phyloP scores from a whole-genome alignment of 2,113 vertebrate species.

The Panthera tigris region DNA sequence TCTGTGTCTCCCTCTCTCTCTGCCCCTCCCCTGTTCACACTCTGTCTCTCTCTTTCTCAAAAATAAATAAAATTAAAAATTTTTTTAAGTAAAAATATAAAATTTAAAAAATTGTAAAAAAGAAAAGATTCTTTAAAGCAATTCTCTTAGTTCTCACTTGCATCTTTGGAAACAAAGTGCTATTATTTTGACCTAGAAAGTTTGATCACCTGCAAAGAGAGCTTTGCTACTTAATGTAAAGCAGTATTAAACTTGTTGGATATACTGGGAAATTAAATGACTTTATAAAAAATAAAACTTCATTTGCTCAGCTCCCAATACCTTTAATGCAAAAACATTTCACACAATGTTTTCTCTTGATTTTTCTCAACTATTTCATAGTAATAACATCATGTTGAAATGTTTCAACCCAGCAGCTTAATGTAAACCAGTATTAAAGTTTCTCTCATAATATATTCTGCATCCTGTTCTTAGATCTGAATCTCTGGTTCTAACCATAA shows the following conservation, averaged over 20 bases:
- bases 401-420: neutral
- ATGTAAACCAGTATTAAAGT: neutral
- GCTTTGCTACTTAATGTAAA: neutral
- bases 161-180: neutral
- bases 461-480: neutral
- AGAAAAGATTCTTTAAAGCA: neutral
- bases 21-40: too few species aligned
- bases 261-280: neutral
- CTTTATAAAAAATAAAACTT: constrained; percentile 14
- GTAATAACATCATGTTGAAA: neutral
- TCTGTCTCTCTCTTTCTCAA: too few species aligned
- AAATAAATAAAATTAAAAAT: neutral
- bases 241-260: too few species aligned
- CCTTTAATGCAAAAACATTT: neutral
- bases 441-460: neutral
- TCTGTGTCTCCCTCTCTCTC: too few species aligned
- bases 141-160: neutral
- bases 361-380: neutral
- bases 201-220: neutral
- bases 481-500: neutral
- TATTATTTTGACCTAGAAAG: neutral
- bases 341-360: neutral
- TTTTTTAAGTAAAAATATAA: neutral
- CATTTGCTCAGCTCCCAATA: neutral
- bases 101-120: too few species aligned